These are phyloP conservation scores for Orius laevigatus DNA, from an alignment of 1,140 invertebrate genomes.

Conservation along the genomic window DNA sequence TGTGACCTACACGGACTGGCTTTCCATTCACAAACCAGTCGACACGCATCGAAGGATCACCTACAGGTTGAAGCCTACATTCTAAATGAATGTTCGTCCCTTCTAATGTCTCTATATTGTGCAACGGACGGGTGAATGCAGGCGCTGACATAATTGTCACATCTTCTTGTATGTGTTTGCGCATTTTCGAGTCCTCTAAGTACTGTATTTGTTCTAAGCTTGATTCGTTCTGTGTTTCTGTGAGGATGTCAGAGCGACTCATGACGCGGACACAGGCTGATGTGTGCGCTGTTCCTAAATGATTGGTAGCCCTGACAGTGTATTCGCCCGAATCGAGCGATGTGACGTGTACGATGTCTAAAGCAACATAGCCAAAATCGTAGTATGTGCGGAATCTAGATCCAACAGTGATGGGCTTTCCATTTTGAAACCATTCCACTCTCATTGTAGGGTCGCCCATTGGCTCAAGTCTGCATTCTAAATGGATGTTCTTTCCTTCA, in stretches of 20 bases:
- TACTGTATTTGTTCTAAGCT: conserved; percentile 88
- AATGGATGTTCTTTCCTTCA: conserved; percentile 81
- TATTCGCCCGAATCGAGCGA: conserved; percentile 86
- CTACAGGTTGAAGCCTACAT: conserved; percentile 80
- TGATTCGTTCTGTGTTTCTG: conserved; percentile 88
- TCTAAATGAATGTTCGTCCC: conserved; percentile 86
- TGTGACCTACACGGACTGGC: conserved; percentile 47
- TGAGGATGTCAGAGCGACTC: conserved; percentile 67
- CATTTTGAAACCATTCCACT: conserved; percentile 92
- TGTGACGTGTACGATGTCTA: conserved; percentile 77
- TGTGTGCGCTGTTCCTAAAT: conserved; percentile 79
- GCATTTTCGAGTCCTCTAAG: conserved; percentile 71
- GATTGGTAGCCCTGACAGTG: conserved; percentile 81
- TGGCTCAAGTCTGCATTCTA: conserved; percentile 78
- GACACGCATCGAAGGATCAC: conserved; percentile 86
- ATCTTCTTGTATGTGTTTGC: conserved; percentile 52
- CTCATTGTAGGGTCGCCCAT: conserved; percentile 91
- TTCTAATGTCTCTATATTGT: conserved; percentile 83
- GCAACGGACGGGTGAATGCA: conserved; percentile 67
- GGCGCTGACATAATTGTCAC: conserved; percentile 65
- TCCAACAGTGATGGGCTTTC: conserved; percentile 64
- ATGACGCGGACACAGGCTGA: conserved; percentile 72
- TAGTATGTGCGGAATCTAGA: conserved; percentile 89
- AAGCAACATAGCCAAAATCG: conserved; percentile 82
- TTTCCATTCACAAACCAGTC: conserved; percentile 95